phyloP scores from a whole-genome alignment of 1,140 invertebrate species.

The Heliconius nattereri region DNA sequence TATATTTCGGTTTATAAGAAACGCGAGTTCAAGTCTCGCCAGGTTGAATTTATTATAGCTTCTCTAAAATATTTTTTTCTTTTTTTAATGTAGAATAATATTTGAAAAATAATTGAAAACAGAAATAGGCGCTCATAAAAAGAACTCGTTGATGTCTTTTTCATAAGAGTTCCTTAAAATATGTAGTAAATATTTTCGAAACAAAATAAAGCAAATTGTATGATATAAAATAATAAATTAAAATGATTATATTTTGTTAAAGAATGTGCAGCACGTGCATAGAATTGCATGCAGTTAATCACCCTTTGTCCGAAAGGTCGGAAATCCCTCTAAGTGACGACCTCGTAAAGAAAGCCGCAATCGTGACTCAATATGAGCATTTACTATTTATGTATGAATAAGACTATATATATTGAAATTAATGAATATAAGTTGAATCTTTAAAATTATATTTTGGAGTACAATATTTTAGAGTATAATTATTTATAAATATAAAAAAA shows the following conservation, averaged over 20 bases:
- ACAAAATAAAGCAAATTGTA: background rate
- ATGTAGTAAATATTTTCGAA: background rate
- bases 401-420: background rate
- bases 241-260: background rate
- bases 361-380: slow-evolving; percentile 2
- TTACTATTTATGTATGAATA: background rate
- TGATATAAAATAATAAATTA: background rate
- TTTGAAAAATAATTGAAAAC: background rate
- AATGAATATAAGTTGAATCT: background rate
- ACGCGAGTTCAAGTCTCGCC: no score
- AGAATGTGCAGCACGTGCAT: background rate
- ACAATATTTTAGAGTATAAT: background rate
- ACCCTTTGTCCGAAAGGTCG: slow-evolving; percentile 25
- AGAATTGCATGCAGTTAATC: background rate
- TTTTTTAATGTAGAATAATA: background rate
- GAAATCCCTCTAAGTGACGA: slow-evolving; percentile 15
- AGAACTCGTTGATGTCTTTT: slow-evolving; percentile 21
- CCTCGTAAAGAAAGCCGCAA: slow-evolving; percentile 24
- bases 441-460: background rate
- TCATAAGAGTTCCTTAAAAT: background rate
- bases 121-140: background rate
- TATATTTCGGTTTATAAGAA: no score
- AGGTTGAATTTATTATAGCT: no score
- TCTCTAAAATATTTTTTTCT: no score
- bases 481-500: background rate